These are phyloP conservation scores for Pachypeltis micranthus DNA, from an alignment of 1,140 invertebrate genomes.

Conservation along the genomic window DNA sequence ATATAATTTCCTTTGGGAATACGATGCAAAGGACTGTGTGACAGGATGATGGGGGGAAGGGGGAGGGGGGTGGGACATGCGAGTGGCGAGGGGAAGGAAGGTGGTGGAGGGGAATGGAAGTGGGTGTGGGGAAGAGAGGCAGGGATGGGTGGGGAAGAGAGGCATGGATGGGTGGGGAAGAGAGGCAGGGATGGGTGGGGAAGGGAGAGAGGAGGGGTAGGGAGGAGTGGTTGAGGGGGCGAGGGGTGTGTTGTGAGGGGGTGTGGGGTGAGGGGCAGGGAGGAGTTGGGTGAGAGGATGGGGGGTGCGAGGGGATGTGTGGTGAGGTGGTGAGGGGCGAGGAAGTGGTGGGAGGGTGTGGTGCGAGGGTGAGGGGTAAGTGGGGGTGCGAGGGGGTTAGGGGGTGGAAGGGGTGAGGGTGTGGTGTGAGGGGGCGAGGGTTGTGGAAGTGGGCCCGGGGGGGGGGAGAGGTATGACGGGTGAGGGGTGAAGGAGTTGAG, in stretches of 20 bases:
- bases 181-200: no score
- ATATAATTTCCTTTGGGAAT: no score
- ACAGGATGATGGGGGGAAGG: neutral
- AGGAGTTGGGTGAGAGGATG: neutral
- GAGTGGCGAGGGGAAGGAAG: no score
- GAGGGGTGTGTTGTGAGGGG: neutral
- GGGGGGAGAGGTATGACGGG: no score
- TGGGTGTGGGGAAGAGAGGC: neutral
- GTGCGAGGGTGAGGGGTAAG: neutral
- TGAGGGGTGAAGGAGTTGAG: no score
- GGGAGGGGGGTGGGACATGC: no score
- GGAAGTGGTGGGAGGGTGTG: neutral
- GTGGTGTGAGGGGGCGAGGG: no score
- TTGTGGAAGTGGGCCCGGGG: neutral
- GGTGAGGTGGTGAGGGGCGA: neutral
- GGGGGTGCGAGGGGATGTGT: neutral
- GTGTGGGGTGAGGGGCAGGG: neutral
- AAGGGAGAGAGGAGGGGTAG: neutral
- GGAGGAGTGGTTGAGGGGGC: neutral
- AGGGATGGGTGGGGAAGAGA: no score
- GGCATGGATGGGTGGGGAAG: no score
- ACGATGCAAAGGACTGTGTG: no score
- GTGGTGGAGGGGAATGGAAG: neutral
- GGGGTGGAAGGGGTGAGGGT: neutral
- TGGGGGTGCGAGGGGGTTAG: neutral